Evolutionary conservation across 2,797 vertebrate genomes (phyloP), one percentile per base, ranked within the genome.

Genomic region (Gambelia wislizenii): DNA sequence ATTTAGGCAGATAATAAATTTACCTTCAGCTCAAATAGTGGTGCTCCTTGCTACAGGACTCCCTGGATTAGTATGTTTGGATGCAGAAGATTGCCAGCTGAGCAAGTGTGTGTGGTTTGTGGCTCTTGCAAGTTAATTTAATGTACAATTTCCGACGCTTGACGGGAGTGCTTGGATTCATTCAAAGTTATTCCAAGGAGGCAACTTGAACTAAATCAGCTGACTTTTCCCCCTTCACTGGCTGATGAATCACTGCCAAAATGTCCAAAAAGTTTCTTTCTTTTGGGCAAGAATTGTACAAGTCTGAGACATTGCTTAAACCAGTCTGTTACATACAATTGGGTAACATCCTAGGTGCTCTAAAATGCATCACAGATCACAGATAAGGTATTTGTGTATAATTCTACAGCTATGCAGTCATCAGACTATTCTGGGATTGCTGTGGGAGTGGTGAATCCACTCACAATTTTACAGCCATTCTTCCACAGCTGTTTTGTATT

Each of bases 31-130:
- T 87, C 10, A 25, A 82, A 82, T 47, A 16, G 6, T 44, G 30
- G 8, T 64, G 10, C 5, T 64, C 9, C n/a, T 70, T 64, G 54
- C 69, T 36, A 49, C 61, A 33, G 22, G 33, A 72, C 25, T 42
- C 42, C 69, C 42, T 49, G 16, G 44, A 25, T 42, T 52, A 64
- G 22, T 70, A 39, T 75, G 70, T 79, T 75, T 75, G 27, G 33
- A 59, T 47, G 49, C n/a, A 36, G 86, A 52, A 75, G 70, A 74
- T 33, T 56, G 77, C 47, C 77, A 80, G 14, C 79, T 75, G 70
- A 87, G 67, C 86, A 75, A 75, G 67, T 59, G 87, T 76, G 54
- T 83, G 87, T 49, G 80, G 80, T 75, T 83, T 83, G 69, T 88
- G 79, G 79, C 69, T 76, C 80, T 39, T 83, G 42, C 69, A 83